A percentile compares a stretch with the other conserved stretches of the same genome.
These are phyloP conservation scores for Leucophora obtusa DNA, from an alignment of 2,888 invertebrate genomes.

Conservation along the genomic window DNA sequence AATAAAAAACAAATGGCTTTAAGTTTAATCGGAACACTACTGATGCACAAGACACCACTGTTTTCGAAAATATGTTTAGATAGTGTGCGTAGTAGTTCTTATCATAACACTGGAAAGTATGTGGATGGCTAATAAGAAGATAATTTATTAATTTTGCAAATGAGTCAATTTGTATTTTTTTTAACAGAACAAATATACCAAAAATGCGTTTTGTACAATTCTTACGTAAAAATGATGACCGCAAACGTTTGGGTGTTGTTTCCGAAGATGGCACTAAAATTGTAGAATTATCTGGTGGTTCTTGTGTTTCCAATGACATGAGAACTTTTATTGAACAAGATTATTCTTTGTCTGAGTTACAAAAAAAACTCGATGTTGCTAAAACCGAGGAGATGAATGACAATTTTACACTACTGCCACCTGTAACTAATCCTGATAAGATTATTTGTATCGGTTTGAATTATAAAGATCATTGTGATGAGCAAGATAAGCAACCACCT, in stretches of 20 bases:
- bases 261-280: slow-evolving; percentile 84
- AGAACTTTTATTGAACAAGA: slow-evolving; percentile 79
- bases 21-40: slow-evolving; percentile 19
- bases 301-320: slow-evolving; percentile 78
- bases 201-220: slow-evolving; percentile 86
- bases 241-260: slow-evolving; percentile 84
- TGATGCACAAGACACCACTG: slow-evolving; percentile 20
- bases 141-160: not conserved
- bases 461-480: slow-evolving; percentile 90
- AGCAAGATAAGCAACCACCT: slow-evolving; percentile 86
- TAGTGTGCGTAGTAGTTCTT: slow-evolving; percentile 27
- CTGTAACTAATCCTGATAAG: slow-evolving; percentile 89
- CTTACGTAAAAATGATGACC: slow-evolving; percentile 80
- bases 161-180: slow-evolving; percentile 6
- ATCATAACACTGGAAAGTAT: slow-evolving; percentile 21
- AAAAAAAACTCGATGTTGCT: slow-evolving; percentile 66
- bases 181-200: slow-evolving; percentile 1
- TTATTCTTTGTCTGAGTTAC: slow-evolving; percentile 73
- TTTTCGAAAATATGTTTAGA: not conserved
- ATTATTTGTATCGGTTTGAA: slow-evolving; percentile 91
- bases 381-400: slow-evolving; percentile 65
- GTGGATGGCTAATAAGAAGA: not conserved
- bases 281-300: slow-evolving; percentile 80
- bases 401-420: slow-evolving; percentile 80
- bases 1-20: slow-evolving; percentile 40